Conservation (phyloP, 2,113 vertebrate genomes). For the Petromus typicus region DNA sequence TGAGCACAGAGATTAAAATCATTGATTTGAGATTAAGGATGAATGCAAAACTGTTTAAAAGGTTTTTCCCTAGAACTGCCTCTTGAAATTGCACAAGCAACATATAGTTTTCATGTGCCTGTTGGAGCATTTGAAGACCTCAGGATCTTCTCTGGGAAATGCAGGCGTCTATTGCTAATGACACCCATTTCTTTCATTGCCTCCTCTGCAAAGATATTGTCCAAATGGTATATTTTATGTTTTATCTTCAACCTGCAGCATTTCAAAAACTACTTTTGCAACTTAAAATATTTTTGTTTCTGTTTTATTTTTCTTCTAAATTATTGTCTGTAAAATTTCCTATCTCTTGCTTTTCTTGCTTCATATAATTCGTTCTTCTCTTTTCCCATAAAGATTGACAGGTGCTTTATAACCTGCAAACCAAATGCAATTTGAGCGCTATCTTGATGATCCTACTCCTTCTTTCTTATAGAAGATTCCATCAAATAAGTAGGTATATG, state of each 20-base stretch:
- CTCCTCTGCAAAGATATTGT: background rate
- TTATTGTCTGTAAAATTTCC: background rate
- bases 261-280: slow-evolving; percentile 26
- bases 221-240: slow-evolving; percentile 35
- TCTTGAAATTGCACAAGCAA: background rate
- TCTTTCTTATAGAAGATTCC: slow-evolving; percentile 26
- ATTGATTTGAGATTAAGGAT: slow-evolving; percentile 1
- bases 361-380: background rate
- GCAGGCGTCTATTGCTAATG: background rate
- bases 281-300: slow-evolving; percentile 37
- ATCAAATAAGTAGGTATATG: background rate
- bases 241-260: background rate
- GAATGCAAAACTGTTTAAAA: slow-evolving; percentile 31
- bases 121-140: background rate
- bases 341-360: background rate
- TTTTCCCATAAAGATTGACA: slow-evolving; percentile 1
- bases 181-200: background rate
- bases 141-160: background rate
- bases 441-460: background rate
- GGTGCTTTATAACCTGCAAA: background rate
- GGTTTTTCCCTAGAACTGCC: background rate
- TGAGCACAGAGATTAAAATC: background rate
- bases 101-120: background rate
- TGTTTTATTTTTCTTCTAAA: slow-evolving; percentile 52
- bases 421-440: background rate